These are phyloP conservation scores for Falcunculus frontatus DNA, from an alignment of 2,113 vertebrate genomes.

Conservation along the genomic window DNA sequence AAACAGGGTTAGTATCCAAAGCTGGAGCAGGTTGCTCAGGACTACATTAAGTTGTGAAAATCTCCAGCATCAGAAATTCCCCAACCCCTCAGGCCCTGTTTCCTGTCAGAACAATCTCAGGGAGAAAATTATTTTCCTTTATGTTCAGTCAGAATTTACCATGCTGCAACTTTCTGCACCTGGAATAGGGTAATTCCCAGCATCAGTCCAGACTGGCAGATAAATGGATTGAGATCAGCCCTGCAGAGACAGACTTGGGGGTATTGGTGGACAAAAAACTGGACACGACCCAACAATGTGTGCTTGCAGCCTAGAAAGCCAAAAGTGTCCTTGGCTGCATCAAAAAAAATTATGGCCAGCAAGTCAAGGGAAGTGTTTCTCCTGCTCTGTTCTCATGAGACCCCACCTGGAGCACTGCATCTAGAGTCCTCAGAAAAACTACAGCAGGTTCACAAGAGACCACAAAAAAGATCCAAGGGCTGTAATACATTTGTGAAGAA, in stretches of 20 bases:
- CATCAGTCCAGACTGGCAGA: background rate
- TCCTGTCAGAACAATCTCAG: background rate
- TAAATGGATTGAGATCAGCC: background rate
- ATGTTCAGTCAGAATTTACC: background rate
- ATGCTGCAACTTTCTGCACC: background rate
- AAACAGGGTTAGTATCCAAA: background rate
- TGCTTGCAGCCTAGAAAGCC: background rate
- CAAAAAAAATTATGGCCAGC: background rate
- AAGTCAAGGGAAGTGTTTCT: background rate
- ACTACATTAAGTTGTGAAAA: background rate
- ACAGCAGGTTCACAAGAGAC: background rate
- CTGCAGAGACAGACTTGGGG: background rate
- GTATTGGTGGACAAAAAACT: background rate
- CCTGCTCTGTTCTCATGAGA: background rate
- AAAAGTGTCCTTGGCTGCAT: background rate
- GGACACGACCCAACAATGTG: background rate
- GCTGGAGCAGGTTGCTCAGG: background rate
- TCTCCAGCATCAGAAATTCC: background rate
- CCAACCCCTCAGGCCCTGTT: background rate
- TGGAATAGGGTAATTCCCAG: background rate
- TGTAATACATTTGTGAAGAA: background rate
- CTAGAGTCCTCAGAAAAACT: background rate
- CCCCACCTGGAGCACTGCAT: background rate
- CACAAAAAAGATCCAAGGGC: background rate
- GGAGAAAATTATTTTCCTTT: background rate